Percentiles rank a stretch among this genome's conserved stretches.
These are phyloP conservation scores for Chrosomus eos DNA, from an alignment of 2,797 vertebrate genomes.

Conservation along the genomic window DNA sequence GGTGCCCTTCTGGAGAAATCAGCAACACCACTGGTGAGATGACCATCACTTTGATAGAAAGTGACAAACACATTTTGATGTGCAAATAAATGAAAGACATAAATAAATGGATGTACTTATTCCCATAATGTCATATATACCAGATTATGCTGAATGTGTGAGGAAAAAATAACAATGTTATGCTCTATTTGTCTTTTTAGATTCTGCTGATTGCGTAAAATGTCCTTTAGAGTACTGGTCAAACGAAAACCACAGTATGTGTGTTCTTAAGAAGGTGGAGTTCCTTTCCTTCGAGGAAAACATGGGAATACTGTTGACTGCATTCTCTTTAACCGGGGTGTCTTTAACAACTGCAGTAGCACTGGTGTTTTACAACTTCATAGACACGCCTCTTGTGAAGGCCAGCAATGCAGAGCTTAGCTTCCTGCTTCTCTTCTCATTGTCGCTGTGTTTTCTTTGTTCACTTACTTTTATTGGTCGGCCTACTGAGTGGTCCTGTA, in stretches of 20 bases:
- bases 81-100: background rate
- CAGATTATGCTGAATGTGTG: background rate
- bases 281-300: constrained; percentile 77
- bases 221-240: constrained; percentile 78
- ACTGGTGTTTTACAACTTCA: constrained; percentile 71
- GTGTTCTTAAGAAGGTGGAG: constrained; percentile 76
- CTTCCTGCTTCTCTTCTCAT: constrained; percentile 62
- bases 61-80: background rate
- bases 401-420: constrained; percentile 68
- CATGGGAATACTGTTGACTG: constrained; percentile 74
- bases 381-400: constrained; percentile 65
- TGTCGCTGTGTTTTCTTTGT: constrained; percentile 70
- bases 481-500: constrained; percentile 68
- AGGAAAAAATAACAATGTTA: background rate
- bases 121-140: background rate
- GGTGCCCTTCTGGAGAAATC: constrained; percentile 77
- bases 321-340: constrained; percentile 73
- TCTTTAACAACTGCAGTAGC: constrained; percentile 67
- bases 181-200: constrained; percentile 61
- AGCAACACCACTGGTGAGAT: constrained; percentile 71
- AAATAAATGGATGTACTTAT: background rate
- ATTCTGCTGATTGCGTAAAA: constrained; percentile 71
- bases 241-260: constrained; percentile 72
- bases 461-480: constrained; percentile 69
- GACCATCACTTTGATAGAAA: background rate